Evolutionary conservation across 2,797 vertebrate species (phyloP).

Genomic region (Cynodonichthys magdalenae): DNA sequence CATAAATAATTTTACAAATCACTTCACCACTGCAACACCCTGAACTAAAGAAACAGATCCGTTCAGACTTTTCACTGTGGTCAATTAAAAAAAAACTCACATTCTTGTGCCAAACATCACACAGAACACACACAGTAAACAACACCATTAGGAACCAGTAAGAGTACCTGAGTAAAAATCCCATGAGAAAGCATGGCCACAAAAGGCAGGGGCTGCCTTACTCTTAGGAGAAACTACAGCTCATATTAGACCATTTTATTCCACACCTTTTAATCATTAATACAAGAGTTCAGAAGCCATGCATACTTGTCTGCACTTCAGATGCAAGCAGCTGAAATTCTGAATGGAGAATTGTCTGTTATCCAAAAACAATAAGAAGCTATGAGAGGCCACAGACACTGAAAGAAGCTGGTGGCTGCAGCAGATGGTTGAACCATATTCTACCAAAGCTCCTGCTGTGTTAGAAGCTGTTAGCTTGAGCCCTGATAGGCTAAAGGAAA

Average conservation of each 20-base stretch:
- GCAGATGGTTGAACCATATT: constrained; percentile 1
- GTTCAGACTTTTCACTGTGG: background rate
- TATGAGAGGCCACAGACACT: constrained; percentile 20
- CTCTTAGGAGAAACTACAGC: constrained; percentile 84
- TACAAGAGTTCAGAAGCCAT: constrained; percentile 52
- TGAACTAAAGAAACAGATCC: background rate
- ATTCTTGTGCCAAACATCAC: constrained; percentile 18
- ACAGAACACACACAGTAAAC: constrained; percentile 51
- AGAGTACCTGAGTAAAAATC: constrained; percentile 84
- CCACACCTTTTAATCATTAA: constrained; percentile 51
- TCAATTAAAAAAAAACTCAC: constrained; percentile 8
- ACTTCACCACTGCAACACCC: background rate
- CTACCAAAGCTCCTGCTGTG: background rate
- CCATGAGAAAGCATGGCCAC: constrained; percentile 84
- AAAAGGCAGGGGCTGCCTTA: constrained; percentile 78
- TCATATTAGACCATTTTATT: constrained; percentile 76
- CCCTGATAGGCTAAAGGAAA: background rate
- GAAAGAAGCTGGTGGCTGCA: constrained; percentile 15
- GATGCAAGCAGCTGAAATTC: constrained; percentile 18
- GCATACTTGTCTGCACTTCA: constrained; percentile 35
- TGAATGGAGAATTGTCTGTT: constrained; percentile 12
- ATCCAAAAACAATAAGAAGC: constrained; percentile 16
- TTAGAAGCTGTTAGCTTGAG: background rate
- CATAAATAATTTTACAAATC: background rate
- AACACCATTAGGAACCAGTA: constrained; percentile 59